phyloP scores from a whole-genome alignment of 2,888 invertebrate species.

The Dermolepida albohirtum region DNA sequence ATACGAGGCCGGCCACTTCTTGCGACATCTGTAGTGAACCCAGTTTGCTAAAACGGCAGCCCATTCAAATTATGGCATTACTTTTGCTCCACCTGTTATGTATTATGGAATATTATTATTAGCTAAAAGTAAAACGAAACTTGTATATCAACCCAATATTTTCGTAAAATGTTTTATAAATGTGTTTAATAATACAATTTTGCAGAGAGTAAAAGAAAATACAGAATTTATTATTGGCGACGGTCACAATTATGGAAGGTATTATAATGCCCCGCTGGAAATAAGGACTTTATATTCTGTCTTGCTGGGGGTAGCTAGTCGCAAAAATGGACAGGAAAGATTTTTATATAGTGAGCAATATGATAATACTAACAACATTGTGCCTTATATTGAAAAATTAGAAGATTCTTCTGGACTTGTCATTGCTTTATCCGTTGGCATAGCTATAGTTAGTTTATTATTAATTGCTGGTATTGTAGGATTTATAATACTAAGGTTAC shows the following conservation, averaged over 20 bases:
- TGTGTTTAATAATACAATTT: not conserved
- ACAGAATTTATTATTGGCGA: conserved; percentile 84
- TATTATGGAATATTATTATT: too few relatives aligned
- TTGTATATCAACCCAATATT: too few relatives aligned
- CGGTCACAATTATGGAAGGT: conserved; percentile 77
- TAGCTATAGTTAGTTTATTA: conserved; percentile 62
- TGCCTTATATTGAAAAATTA: conserved; percentile 52
- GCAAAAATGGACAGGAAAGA: conserved; percentile 74
- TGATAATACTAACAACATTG: conserved; percentile 1
- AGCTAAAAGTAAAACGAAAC: too few relatives aligned
- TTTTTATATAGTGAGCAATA: conserved; percentile 71
- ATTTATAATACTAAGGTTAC: conserved; percentile 71
- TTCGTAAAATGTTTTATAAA: too few relatives aligned
- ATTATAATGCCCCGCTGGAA: conserved; percentile 80
- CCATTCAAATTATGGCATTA: too few relatives aligned
- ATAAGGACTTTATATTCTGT: conserved; percentile 74
- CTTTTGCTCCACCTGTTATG: too few relatives aligned
- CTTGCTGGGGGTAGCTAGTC: conserved; percentile 78
- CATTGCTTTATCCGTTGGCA: conserved; percentile 60
- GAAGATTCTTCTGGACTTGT: conserved; percentile 64
- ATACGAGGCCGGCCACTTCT: too few relatives aligned
- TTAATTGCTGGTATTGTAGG: conserved; percentile 79
- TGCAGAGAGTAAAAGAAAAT: conserved; percentile 52
- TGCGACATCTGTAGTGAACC: too few relatives aligned
- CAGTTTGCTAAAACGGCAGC: too few relatives aligned